Evolutionary conservation across 1,140 invertebrate genomes (phyloP).

Genomic region (Hyles vespertilio): DNA sequence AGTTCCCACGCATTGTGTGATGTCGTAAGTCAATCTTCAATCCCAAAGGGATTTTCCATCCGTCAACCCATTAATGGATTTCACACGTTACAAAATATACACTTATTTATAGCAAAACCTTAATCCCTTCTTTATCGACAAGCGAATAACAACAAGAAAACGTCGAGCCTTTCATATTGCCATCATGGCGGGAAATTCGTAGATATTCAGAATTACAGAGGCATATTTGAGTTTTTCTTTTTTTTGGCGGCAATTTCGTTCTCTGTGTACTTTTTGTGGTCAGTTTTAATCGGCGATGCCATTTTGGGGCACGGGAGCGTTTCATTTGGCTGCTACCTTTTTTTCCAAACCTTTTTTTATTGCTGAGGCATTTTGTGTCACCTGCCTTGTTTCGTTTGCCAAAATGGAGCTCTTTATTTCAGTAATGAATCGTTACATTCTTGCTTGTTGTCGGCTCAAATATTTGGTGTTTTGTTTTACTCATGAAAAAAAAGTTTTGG

Average conservation of each 20-base stretch:
- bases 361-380: constrained; percentile 7
- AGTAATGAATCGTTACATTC: no score
- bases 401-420: not conserved
- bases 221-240: not conserved
- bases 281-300: constrained; percentile 62
- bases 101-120: no score
- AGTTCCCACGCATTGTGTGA: no score
- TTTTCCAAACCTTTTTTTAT: constrained; percentile 6
- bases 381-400: constrained; percentile 4
- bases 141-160: no score
- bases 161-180: no score
- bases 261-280: constrained; percentile 50
- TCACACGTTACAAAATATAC: no score
- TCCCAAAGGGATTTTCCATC: no score
- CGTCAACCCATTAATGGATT: no score
- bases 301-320: constrained; percentile 38
- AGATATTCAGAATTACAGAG: no score
- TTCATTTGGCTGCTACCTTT: constrained; percentile 44
- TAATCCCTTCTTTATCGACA: no score
- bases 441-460: not conserved
- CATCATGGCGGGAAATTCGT: no score
- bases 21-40: no score
- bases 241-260: constrained; percentile 60
- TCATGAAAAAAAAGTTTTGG: not conserved
- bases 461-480: not conserved